Evolutionary conservation across 2,113 vertebrate species (phyloP).

Genomic region (Gasterosteus nipponicus): DNA sequence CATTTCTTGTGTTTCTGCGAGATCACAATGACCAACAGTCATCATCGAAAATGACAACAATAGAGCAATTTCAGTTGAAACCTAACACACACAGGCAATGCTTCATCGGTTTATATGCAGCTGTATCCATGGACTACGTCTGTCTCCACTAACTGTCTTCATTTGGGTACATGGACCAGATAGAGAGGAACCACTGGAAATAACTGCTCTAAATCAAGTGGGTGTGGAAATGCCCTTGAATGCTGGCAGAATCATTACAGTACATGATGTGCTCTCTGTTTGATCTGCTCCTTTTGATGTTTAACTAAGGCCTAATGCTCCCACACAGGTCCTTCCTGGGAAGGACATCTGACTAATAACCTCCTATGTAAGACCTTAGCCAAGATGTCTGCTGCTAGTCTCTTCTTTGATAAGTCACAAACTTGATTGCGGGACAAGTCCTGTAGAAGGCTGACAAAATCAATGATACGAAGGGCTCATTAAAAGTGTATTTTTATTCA

Average conservation of each 20-base stretch:
- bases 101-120: neutral
- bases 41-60: neutral
- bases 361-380: constrained; percentile 2
- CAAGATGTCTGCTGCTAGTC: neutral
- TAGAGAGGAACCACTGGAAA: neutral
- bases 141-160: neutral
- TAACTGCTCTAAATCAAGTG: constrained; percentile 2
- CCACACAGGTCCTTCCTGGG: neutral
- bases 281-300: constrained; percentile 43
- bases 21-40: neutral
- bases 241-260: constrained; percentile 1
- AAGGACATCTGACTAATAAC: constrained; percentile 31
- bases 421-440: constrained; percentile 6
- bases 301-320: constrained; percentile 17
- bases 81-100: neutral
- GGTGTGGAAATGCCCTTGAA: constrained; percentile 28
- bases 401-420: constrained; percentile 9
- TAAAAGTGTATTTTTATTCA: constrained; percentile 6
- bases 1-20: neutral
- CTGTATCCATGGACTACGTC: neutral
- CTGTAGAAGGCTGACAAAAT: neutral
- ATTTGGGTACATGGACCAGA: constrained; percentile 2
- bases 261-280: constrained; percentile 25
- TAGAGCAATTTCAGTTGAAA: neutral
- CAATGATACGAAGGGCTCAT: neutral